These are phyloP conservation scores for Schizaphis graminum DNA, from an alignment of 2,888 invertebrate species.

Conservation along the genomic window DNA sequence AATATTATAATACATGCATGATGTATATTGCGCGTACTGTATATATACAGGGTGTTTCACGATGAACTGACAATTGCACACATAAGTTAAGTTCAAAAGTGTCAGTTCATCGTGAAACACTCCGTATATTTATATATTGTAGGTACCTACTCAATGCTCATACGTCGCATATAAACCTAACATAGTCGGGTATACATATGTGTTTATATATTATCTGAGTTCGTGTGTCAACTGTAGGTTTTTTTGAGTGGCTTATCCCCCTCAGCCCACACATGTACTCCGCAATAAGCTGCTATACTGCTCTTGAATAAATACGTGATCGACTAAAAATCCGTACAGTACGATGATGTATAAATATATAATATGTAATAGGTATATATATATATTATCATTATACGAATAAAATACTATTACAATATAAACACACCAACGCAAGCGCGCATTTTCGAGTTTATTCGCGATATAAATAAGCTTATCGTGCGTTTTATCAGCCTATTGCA, in stretches of 20 bases:
- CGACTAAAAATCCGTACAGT: not conserved
- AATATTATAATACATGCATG: not conserved
- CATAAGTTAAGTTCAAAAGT: no score
- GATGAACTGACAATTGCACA: no score
- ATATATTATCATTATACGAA: not conserved
- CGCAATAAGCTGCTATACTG: not conserved
- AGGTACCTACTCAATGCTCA: not conserved
- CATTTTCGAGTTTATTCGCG: not conserved
- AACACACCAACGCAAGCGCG: not conserved
- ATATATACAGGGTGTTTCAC: no score
- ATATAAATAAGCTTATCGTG: slow-evolving; percentile 13
- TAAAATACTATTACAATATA: not conserved
- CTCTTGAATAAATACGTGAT: slow-evolving; percentile 35
- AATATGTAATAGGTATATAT: not conserved
- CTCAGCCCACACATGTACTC: not conserved
- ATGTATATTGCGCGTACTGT: not conserved
- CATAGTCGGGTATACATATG: not conserved
- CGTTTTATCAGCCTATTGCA: not conserved
- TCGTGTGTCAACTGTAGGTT: slow-evolving; percentile 34
- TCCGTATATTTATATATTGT: not conserved
- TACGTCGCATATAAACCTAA: not conserved
- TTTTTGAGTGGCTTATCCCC: slow-evolving; percentile 25
- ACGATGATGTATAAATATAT: not conserved
- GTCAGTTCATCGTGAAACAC: no score
- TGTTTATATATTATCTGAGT: not conserved